Evolutionary conservation across 2,888 invertebrate genomes (phyloP), one percentile per base, ranked within the genome.

Genomic region (Athripsodes cinereus): DNA sequence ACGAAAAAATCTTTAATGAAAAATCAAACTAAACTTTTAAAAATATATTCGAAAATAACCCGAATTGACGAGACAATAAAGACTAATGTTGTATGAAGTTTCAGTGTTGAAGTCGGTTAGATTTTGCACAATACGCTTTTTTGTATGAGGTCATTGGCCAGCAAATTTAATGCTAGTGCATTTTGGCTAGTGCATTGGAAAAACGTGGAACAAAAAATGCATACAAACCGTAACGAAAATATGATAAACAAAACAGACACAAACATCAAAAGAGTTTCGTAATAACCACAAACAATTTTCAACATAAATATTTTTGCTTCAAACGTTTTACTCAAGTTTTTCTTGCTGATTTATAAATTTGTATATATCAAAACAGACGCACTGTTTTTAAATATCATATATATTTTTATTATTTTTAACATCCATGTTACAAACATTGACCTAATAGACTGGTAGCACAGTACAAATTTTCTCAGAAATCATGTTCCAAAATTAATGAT

Each of bases 171-270:
- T 58, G 62, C 60, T 60, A 58, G 60, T 62, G 62, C 62, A 55
- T 60, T 62, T 62, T 60, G 62, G 59, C 60, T 60, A 60, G 60
- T 58, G 62, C 62, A 60, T 26, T 56, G 58, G 58, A 55, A 60
- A 46, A 48, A 55, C 52, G 54, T 47, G 19, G 5, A 47, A n/a
- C n/a, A 19, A 47, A n/a, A 47, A 47, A 47, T 13, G 20, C 20
- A 20, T 19, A 11, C 47, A 3, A 18, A 13, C 18, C 44, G 44
- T 5, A 13, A 18, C 13, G 44, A 44, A n/a, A n/a, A 44, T 16
- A 13, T 3, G 44, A 13, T 5, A 18, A 44, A 10, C 26, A 26
- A 26, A 26, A 26, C 26, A 10, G 5, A 10, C 3, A 26, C 26
- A 26, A 6, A 6, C 26, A 10, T 26, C 26, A 26, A 26, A 26